A percentile compares a stretch with the other conserved stretches of the same genome.
phyloP scores from a whole-genome alignment of 2,797 vertebrate genomes.

The Helarctos malayanus region DNA sequence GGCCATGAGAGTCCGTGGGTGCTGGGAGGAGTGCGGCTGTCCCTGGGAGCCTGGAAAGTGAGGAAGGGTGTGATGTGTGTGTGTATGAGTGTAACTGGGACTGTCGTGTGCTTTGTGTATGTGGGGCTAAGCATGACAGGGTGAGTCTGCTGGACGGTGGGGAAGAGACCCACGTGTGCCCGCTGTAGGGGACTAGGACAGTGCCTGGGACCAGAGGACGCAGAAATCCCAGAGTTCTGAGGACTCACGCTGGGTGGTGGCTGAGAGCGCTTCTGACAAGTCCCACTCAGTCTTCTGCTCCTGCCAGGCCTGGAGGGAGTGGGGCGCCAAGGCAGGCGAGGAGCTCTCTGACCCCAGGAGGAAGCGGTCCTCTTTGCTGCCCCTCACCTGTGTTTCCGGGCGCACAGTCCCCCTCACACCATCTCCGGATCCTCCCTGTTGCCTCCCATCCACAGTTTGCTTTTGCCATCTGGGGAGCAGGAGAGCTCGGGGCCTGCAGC shows the following conservation, averaged over 20 bases:
- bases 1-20: not conserved
- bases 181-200: not conserved
- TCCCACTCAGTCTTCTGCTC: not conserved
- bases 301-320: not conserved
- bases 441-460: not conserved
- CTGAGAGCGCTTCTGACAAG: not conserved
- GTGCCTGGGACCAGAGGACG: not conserved
- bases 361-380: not conserved
- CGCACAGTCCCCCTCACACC: constrained; percentile 83
- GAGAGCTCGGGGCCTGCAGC: not conserved
- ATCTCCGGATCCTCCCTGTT: constrained; percentile 70
- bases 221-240: not conserved
- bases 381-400: not conserved
- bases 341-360: not conserved
- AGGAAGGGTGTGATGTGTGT: not conserved
- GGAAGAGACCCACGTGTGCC: not conserved
- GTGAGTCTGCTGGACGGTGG: not conserved
- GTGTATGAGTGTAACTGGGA: not conserved
- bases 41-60: not conserved
- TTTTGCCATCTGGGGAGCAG: not conserved
- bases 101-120: not conserved
- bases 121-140: not conserved
- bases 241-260: not conserved
- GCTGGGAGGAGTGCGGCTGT: not conserved
- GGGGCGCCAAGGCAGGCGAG: not conserved